Base-by-base conservation (phyloP, 1,140 invertebrate species). In the Cydia pomonella region DNA sequence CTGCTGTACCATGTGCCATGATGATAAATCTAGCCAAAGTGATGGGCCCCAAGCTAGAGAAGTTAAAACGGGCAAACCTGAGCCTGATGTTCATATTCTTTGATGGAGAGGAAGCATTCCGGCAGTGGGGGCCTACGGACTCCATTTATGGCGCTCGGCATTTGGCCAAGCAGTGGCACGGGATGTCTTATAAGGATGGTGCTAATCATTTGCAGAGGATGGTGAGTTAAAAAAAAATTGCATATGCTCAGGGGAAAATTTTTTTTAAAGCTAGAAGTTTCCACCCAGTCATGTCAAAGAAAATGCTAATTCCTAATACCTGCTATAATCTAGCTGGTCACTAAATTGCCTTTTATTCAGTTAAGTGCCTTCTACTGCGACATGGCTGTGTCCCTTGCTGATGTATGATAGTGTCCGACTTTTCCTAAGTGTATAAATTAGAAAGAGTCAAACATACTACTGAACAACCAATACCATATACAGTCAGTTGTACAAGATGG, bases 31-130 rank as follows among this genome's bases (percentile, higher is more conserved):
- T 99, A 25, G 98, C 98, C 2, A 94, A 95, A 79, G 95, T 96
- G 64, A 94, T 99, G 91, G 85, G 94, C 59, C 82, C 94, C 6
- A 89, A 96, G 72, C 77, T 94, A 74, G 77, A 88, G 0, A 76
- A 79, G 4, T 66, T 89, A 38, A 92, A 92, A 74, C 93, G 89
- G 27, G 93, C 92, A 0, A 95, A 97, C 66, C 88, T 98, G 0
- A 98, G 97, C 74, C 93, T 99, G 3, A 98, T 98, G 95, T 95
- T 99, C 64, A 94, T 99, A 77, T 99, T 99, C 92, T 98, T 99
- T 85, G 99, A 99, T 88, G 99, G 99, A 0, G 99, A 99, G 93
- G 99, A 99, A 94, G 99, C 99, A 3, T 99, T 99, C 89, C 78
- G 95, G 16, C 83, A 95, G 25, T 99, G 99, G 99, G 95, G 95